These are phyloP conservation scores for Varecia variegata DNA, from an alignment of 2,797 vertebrate genomes.

Conservation along the genomic window DNA sequence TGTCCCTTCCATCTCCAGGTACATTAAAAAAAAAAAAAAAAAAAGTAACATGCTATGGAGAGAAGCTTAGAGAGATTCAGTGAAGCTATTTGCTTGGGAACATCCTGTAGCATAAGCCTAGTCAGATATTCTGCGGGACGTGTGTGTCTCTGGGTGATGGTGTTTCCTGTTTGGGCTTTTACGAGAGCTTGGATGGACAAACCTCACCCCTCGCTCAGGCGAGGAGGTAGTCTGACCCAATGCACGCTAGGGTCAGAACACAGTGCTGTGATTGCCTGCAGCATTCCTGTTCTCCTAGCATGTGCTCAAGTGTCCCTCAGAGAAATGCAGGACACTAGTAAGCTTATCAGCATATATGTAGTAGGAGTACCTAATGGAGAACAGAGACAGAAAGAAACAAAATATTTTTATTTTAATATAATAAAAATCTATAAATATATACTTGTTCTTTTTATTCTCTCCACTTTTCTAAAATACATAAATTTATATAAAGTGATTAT, in stretches of 20 bases:
- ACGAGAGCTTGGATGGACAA: neutral
- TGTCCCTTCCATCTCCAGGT: neutral
- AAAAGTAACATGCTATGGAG: neutral
- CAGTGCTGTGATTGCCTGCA: neutral
- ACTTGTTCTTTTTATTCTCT: neutral
- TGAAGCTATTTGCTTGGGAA: neutral
- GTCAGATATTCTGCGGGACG: neutral
- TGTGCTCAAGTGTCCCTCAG: neutral
- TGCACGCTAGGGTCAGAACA: too few relatives aligned
- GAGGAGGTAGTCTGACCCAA: neutral
- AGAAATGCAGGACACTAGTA: neutral
- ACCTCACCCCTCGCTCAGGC: neutral
- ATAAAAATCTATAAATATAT: neutral
- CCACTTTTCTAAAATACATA: neutral
- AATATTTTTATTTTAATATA: too few relatives aligned
- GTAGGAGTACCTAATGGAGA: neutral
- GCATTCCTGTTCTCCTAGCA: neutral
- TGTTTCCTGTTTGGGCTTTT: neutral
- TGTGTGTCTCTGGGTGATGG: neutral
- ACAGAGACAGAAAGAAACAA: neutral
- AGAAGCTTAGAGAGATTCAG: neutral
- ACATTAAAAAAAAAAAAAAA: neutral
- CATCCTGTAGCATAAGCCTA: neutral
- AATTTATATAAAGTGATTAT: neutral
- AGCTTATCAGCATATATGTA: too few relatives aligned